Evolutionary conservation across 2,797 vertebrate species (phyloP).

Genomic region (Amblyraja radiata): DNA sequence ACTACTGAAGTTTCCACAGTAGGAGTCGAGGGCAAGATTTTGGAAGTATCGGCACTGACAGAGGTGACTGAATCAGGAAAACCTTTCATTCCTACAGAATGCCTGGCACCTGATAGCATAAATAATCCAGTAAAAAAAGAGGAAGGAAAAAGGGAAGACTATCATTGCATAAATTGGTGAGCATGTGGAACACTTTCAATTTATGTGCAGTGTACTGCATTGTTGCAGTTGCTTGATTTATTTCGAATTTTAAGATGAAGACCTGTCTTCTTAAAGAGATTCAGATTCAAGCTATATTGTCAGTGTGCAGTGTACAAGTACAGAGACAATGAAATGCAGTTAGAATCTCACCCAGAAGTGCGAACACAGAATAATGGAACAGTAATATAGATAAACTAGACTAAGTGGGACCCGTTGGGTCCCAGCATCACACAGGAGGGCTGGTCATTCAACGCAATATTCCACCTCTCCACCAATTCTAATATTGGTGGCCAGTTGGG

Average conservation of each 20-base stretch:
- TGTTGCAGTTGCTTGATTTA: not conserved
- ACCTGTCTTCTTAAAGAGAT: no score
- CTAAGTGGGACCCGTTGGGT: no score
- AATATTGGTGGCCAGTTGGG: no score
- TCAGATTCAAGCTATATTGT: no score
- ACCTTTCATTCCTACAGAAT: not conserved
- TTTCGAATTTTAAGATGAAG: not conserved
- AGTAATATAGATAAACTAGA: no score
- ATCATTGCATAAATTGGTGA: not conserved
- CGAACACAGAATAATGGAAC: no score
- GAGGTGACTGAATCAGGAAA: not conserved
- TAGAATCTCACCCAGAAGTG: no score
- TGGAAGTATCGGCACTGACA: not conserved
- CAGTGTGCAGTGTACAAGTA: no score
- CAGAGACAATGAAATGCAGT: no score
- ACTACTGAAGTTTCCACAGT: not conserved
- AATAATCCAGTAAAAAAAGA: not conserved
- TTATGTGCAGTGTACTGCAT: not conserved
- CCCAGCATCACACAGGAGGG: no score
- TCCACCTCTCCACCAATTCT: no score
- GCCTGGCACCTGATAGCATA: not conserved
- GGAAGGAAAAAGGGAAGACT: not conserved
- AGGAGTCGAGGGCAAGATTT: not conserved
- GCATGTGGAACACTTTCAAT: not conserved
- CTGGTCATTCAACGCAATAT: no score